Evolutionary conservation across 2,113 vertebrate genomes (phyloP).

Genomic region (Fregetta grallaria): DNA sequence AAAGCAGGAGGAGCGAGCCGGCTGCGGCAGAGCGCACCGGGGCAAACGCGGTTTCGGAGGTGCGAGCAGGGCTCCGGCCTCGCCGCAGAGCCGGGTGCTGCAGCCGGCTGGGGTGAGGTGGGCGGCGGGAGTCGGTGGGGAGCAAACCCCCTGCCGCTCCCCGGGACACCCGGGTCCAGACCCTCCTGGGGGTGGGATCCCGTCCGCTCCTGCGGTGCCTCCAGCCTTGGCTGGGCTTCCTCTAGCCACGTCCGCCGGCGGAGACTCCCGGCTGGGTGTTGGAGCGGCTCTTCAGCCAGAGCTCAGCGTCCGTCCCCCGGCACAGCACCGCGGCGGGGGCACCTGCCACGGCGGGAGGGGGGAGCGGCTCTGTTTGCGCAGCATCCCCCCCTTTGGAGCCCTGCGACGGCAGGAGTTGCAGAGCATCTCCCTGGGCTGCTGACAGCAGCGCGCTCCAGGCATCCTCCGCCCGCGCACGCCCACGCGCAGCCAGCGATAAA

Average conservation of each 20-base stretch:
- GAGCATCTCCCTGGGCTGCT: neutral
- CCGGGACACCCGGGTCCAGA: accelerated
- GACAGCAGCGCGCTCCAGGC: constrained; percentile 9
- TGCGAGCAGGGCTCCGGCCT: neutral
- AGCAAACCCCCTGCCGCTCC: neutral
- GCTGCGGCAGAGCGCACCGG: accelerated
- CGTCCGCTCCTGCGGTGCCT: accelerated
- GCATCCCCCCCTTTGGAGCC: neutral
- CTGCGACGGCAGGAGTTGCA: neutral
- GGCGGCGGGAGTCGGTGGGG: neutral
- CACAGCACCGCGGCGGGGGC: accelerated
- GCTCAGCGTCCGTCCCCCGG: accelerated
- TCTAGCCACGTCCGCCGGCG: accelerated
- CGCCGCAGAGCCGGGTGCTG: neutral
- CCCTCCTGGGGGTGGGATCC: accelerated
- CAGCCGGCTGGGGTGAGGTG: neutral
- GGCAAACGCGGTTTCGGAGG: accelerated
- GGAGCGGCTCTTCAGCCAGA: neutral
- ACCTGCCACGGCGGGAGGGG: neutral
- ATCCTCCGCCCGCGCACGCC: neutral
- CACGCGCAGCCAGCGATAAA: neutral
- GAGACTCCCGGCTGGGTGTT: accelerated
- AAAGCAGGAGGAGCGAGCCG: neutral
- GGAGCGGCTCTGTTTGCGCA: accelerated
- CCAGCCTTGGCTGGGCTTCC: neutral